Percentiles rank a stretch among this genome's conserved stretches.
These are phyloP conservation scores for Mus spretus DNA, from an alignment of 2,797 vertebrate species.

Conservation along the genomic window DNA sequence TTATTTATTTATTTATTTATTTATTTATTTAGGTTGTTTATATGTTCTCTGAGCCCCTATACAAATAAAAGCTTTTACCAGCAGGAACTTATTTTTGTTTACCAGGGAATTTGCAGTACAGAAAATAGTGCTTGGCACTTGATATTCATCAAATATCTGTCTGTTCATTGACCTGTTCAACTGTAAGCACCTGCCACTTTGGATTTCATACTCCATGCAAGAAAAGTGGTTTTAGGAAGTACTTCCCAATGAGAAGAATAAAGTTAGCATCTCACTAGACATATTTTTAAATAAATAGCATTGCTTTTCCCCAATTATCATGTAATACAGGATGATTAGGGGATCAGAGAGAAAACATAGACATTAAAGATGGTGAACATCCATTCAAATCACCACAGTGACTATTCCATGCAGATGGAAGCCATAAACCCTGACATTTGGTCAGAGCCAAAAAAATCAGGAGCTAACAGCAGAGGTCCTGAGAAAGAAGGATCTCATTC, in stretches of 20 bases:
- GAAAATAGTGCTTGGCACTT: constrained; percentile 7
- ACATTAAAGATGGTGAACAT: not conserved
- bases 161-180: constrained; percentile 15
- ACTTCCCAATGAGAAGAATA: not conserved
- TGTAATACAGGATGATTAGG: not conserved
- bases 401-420: not conserved
- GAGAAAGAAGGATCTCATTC: not conserved
- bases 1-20: too few relatives aligned
- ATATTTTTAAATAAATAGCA: constrained; percentile 45
- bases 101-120: not conserved
- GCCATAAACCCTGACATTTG: not conserved
- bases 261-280: constrained; percentile 1
- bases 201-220: constrained; percentile 3
- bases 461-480: not conserved
- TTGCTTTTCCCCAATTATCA: not conserved
- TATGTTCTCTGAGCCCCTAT: not conserved
- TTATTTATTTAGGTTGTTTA: not conserved
- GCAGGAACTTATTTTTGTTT: not conserved
- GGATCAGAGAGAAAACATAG: not conserved
- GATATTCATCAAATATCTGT: constrained; percentile 23
- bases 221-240: constrained; percentile 26
- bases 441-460: not conserved
- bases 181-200: not conserved
- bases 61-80: constrained; percentile 18
- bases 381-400: not conserved